phyloP scores from a whole-genome alignment of 2,888 invertebrate species.

The Nowickia ferox region DNA sequence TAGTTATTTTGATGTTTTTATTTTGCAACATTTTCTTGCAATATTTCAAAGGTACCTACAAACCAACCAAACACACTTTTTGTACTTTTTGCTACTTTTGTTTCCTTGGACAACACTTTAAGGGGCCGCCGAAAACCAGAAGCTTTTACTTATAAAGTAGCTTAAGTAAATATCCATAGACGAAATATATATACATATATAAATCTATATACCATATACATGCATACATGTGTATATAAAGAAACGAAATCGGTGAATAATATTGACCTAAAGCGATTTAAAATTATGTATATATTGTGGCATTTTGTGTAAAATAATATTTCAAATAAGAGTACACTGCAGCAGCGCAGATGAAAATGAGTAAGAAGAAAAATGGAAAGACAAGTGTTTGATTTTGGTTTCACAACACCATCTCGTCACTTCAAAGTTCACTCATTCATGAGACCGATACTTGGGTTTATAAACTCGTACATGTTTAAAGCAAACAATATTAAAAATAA shows the following conservation, averaged over 20 bases:
- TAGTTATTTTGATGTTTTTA: constrained; percentile 38
- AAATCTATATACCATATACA: not conserved
- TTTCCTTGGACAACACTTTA: constrained; percentile 27
- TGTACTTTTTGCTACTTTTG: not conserved
- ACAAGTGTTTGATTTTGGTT: constrained; percentile 53
- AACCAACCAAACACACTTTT: too few relatives aligned
- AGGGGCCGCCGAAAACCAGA: constrained; percentile 56
- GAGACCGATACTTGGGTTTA: not conserved
- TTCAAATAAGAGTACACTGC: constrained; percentile 12
- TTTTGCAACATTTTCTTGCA: constrained; percentile 19
- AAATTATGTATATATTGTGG: constrained; percentile 50
- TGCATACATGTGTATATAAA: not conserved
- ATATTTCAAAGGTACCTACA: constrained; percentile 13
- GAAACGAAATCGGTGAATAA: constrained; percentile 17
- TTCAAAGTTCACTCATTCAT: not conserved
- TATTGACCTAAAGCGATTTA: constrained; percentile 56
- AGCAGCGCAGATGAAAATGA: not conserved
- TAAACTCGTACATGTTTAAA: not conserved
- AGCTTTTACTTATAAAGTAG: constrained; percentile 31
- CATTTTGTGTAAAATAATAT: constrained; percentile 9
- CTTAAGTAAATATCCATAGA: constrained; percentile 56
- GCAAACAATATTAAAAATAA: not conserved
- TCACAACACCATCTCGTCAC: constrained; percentile 2
- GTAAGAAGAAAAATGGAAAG: constrained; percentile 8
- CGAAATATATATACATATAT: not conserved